phyloP scores from a whole-genome alignment of 2,888 invertebrate species.

The Macrosiphum euphorbiae region DNA sequence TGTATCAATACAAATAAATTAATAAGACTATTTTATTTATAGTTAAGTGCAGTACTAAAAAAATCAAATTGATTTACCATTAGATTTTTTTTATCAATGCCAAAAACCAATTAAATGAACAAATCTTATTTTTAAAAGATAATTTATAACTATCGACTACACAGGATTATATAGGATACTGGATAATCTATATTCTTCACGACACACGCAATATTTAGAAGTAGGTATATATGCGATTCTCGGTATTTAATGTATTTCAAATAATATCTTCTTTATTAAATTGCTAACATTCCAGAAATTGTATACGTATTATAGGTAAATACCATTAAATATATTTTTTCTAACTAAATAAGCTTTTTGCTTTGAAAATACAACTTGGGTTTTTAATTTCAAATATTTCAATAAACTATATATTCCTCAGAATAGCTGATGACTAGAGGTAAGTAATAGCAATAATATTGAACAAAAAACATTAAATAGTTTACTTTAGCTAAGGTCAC shows the following conservation, averaged over 20 bases:
- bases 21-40: background rate
- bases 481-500: background rate
- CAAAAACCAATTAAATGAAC: background rate
- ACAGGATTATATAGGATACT: background rate
- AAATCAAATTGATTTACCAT: background rate
- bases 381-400: background rate
- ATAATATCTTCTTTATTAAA: background rate
- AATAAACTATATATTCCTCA: background rate
- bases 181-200: background rate
- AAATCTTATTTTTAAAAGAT: background rate
- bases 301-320: background rate
- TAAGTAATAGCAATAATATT: too few species aligned
- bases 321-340: background rate
- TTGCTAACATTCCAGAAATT: background rate
- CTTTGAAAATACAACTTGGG: background rate
- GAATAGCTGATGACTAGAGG: too few species aligned
- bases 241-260: background rate
- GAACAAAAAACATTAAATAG: background rate
- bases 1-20: background rate
- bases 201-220: background rate
- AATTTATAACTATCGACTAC: background rate
- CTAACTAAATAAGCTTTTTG: background rate
- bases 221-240: background rate
- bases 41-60: background rate
- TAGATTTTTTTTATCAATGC: background rate